Evolutionary conservation across 2,797 vertebrate species (phyloP), one percentile per base, ranked within the genome.

Genomic region (Chaenodraco wilsoni): DNA sequence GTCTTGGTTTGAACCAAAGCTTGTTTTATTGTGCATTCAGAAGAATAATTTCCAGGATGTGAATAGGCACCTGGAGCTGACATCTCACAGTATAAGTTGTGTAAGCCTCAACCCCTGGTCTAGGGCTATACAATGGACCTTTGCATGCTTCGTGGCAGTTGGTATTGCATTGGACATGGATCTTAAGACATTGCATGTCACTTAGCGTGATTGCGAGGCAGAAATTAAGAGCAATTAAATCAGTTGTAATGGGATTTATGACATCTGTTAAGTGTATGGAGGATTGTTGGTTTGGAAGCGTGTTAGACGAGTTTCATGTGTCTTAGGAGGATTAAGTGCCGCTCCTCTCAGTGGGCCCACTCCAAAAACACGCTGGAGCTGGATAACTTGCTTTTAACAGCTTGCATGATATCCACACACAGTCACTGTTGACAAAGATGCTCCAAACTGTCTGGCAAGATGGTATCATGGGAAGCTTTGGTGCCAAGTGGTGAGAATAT

Each of bases 11-110:
- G 79, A 83, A 68, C 67, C 70, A 19, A 64, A 75, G 41, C 61
- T 55, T 75, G 60, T 76, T 78, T 85, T 69, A 88, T 81, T 88
- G 82, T 86, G 71, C 66, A 87, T 82, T 55, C 68, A 78, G 56
- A 27, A 59, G 80, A 83, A 72, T 58, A 69, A 58, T 43, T 82
- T 60, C 65, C 41, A 58, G 50, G 66, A 68, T 52, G 27, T 7
- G 51, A 72, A 60, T 7, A 59, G 19, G 43, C 44, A 65, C 76
- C 57, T 63, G 73, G 52, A 81, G 54, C 51, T 76, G 79, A 83
- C 72, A 46, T 76, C 81, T 79, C 72, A 60, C 19, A 33, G 71
- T 41, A 31, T 40, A 49, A 81, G 60, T 55, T 61, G 54, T 72
- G 64, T 44, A 64, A 43, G 14, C 19, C 55, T 62, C 23, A 59